phyloP scores from a whole-genome alignment of 1,140 invertebrate genomes.

The Lithobius niger region DNA sequence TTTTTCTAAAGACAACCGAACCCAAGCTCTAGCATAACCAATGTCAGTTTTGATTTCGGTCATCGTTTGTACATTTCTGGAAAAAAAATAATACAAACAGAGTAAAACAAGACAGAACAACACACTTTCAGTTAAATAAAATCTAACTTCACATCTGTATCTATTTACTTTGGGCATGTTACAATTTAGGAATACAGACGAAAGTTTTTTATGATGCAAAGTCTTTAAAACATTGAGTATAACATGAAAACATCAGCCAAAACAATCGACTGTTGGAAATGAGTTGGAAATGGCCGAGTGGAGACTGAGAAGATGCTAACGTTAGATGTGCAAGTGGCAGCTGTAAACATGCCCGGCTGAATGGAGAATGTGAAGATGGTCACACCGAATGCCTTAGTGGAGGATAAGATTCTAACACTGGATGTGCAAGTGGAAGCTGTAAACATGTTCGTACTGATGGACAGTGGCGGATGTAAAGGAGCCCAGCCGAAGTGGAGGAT shows the following conservation, averaged over 20 bases:
- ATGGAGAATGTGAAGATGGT: no score
- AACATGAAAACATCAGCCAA: background rate
- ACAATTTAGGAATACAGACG: background rate
- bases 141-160: background rate
- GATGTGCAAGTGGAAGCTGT: no score
- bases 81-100: slow-evolving; percentile 20
- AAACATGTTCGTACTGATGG: no score
- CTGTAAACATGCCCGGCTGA: no score
- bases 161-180: background rate
- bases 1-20: slow-evolving; percentile 91
- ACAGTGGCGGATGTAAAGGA: no score
- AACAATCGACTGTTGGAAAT: background rate
- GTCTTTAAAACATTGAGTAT: background rate
- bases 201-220: background rate
- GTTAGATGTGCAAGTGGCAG: no score
- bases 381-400: no score
- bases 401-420: no score
- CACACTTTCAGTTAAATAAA: background rate
- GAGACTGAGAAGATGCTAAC: no score
- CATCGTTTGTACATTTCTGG: slow-evolving; percentile 86
- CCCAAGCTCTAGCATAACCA: slow-evolving; percentile 92
- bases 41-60: slow-evolving; percentile 96
- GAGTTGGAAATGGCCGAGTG: no score
- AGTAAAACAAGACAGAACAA: background rate
- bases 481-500: no score